Conservation (phyloP, 2,113 vertebrate genomes). For the Cercocebus atys region DNA sequence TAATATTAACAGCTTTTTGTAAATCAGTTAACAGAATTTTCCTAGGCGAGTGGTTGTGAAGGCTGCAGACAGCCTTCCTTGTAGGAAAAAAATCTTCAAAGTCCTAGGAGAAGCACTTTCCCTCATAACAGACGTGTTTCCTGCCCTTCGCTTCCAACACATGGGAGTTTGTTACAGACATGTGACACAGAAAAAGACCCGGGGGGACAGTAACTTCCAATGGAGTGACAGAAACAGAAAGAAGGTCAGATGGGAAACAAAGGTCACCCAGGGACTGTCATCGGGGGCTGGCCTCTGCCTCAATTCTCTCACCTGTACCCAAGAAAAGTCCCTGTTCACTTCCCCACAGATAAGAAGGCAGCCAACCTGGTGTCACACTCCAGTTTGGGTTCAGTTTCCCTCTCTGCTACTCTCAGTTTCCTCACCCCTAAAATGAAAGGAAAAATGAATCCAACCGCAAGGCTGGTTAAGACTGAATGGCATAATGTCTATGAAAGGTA, state of each 20-base stretch:
- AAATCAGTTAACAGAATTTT: neutral
- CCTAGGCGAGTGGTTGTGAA: neutral
- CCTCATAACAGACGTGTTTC: constrained; percentile 8
- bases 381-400: neutral
- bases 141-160: constrained; percentile 36
- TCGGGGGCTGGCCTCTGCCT: neutral
- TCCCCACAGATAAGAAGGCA: neutral
- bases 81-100: constrained; percentile 42
- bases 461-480: neutral
- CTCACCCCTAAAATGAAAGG: neutral
- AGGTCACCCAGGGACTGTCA: neutral
- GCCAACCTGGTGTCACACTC: neutral
- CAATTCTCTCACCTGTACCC: neutral
- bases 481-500: neutral
- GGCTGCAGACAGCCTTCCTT: neutral
- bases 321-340: neutral
- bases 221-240: neutral
- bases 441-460: neutral
- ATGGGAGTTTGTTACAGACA: neutral
- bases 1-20: neutral
- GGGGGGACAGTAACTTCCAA: neutral
- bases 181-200: neutral
- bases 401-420: neutral
- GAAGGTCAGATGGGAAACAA: neutral
- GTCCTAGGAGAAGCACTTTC: neutral